phyloP scores from a whole-genome alignment of 2,888 invertebrate genomes.

The Drepana falcataria region DNA sequence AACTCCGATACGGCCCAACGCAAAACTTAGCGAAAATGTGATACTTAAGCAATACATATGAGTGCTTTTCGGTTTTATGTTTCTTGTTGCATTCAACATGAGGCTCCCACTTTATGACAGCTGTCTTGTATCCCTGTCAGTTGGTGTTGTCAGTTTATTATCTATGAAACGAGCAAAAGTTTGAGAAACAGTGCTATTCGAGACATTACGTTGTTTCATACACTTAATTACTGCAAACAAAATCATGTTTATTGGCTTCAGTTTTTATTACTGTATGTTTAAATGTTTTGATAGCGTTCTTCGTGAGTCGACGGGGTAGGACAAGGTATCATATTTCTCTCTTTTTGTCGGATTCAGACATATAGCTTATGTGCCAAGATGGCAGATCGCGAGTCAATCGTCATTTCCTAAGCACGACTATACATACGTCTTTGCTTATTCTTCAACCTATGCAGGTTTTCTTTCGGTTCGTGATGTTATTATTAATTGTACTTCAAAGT shows the following conservation, averaged over 20 bases:
- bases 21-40: background rate
- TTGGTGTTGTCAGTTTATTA: slow-evolving; percentile 10
- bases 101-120: slow-evolving; percentile 19
- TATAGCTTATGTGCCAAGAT: too few species aligned
- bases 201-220: background rate
- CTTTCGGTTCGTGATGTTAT: too few species aligned
- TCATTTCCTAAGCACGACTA: too few species aligned
- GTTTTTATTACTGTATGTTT: background rate
- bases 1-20: background rate
- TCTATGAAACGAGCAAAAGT: slow-evolving; percentile 1
- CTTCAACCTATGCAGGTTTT: too few species aligned
- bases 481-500: too few species aligned
- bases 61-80: slow-evolving; percentile 3
- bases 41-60: slow-evolving; percentile 2
- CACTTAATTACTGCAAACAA: background rate
- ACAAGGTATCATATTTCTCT: too few species aligned
- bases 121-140: slow-evolving; percentile 14
- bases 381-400: too few species aligned
- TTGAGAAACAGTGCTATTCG: background rate
- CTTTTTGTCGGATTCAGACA: too few species aligned
- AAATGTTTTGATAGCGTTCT: background rate
- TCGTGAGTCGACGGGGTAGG: too few species aligned
- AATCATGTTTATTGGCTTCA: background rate
- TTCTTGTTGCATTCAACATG: slow-evolving; percentile 1
- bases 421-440: too few species aligned